These are phyloP conservation scores for Puma concolor DNA, from an alignment of 2,113 vertebrate genomes.

Conservation along the genomic window DNA sequence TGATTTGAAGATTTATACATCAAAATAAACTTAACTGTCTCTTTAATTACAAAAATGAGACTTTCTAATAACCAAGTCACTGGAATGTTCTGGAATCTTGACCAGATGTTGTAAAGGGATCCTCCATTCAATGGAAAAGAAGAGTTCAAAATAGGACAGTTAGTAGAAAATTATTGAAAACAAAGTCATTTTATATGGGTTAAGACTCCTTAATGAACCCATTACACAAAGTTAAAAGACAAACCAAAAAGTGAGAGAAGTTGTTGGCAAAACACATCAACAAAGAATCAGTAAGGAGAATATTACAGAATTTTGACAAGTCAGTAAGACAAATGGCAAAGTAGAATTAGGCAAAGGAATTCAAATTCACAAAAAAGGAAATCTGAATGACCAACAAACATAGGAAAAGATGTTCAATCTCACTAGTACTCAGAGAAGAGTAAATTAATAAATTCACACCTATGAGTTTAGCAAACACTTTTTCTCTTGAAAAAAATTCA, in stretches of 20 bases:
- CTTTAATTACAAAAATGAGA: not conserved
- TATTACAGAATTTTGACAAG: not conserved
- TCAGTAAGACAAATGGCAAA: not conserved
- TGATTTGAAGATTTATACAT: not conserved
- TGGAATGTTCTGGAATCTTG: not conserved
- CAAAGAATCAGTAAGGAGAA: not conserved
- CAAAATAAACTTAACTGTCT: not conserved
- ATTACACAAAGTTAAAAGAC: not conserved
- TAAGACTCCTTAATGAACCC: not conserved
- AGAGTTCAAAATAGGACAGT: not conserved
- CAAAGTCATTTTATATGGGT: not conserved
- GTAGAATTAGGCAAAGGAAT: not conserved
- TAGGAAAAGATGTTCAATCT: not conserved
- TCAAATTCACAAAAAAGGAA: not conserved
- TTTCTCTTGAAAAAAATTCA: not conserved
- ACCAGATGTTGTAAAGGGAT: not conserved
- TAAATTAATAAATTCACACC: not conserved
- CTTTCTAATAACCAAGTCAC: not conserved
- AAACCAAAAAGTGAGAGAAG: not conserved
- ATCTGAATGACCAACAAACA: not conserved
- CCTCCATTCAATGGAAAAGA: not conserved
- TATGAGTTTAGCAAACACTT: not conserved
- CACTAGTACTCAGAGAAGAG: not conserved
- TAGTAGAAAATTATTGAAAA: not conserved
- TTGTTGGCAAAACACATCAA: not conserved